These are phyloP conservation scores for Hypselothyrea guttata DNA, from an alignment of 2,888 invertebrate genomes.

Conservation along the genomic window DNA sequence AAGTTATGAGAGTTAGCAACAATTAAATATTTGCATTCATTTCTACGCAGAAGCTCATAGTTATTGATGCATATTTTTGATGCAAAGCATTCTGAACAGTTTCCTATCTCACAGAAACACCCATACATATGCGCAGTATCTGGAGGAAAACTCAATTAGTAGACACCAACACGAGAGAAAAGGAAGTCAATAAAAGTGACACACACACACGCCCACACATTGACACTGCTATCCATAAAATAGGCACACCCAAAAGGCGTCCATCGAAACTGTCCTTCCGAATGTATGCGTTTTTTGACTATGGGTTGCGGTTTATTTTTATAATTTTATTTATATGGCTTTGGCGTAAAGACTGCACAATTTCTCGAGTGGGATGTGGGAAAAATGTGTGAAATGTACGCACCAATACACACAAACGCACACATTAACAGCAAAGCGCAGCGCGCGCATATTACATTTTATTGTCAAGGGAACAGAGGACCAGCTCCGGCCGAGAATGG, in stretches of 20 bases:
- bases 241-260: slow-evolving; percentile 56
- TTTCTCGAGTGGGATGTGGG: too few species aligned
- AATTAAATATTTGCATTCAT: background rate
- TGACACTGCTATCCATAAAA: slow-evolving; percentile 45
- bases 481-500: slow-evolving; percentile 1
- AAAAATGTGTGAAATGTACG: slow-evolving; percentile 32
- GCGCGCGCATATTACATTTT: slow-evolving; percentile 66
- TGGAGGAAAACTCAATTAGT: slow-evolving; percentile 40
- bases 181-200: slow-evolving; percentile 26
- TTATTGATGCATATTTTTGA: too few species aligned
- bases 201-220: slow-evolving; percentile 16
- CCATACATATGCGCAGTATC: slow-evolving; percentile 7
- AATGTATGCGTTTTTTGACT: slow-evolving; percentile 2
- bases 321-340: slow-evolving; percentile 16
- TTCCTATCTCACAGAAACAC: slow-evolving; percentile 7
- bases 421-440: slow-evolving; percentile 31
- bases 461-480: slow-evolving; percentile 52
- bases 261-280: slow-evolving; percentile 10
- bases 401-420: slow-evolving; percentile 24
- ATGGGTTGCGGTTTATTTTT: slow-evolving; percentile 11
- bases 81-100: too few species aligned
- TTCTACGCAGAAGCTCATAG: background rate
- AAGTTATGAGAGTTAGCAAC: background rate
- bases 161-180: slow-evolving; percentile 21
- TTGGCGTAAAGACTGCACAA: too few species aligned